These are phyloP conservation scores for Lanistes nyassanus DNA, from an alignment of 1,140 invertebrate species.

Conservation along the genomic window DNA sequence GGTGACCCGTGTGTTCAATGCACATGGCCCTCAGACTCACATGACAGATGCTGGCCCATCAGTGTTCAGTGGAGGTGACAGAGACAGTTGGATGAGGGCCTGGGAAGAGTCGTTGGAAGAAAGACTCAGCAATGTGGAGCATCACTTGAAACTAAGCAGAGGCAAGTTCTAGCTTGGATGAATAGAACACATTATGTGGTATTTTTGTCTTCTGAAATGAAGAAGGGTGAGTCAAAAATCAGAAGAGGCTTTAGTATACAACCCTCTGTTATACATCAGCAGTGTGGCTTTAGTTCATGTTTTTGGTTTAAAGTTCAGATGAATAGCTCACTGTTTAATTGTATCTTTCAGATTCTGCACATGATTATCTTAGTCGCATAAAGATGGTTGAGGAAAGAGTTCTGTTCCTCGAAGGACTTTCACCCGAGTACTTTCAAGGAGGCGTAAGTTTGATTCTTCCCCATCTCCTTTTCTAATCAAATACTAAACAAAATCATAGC, in stretches of 20 bases:
- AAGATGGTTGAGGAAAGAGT: conserved; percentile 19
- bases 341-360: conserved; percentile 15
- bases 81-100: no score
- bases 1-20: conserved; percentile 19
- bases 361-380: conserved; percentile 17
- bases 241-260: no score
- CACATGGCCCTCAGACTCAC: conserved; percentile 23
- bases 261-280: no score
- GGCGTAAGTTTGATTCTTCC: conserved; percentile 3
- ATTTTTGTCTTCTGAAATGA: no score
- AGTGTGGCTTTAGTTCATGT: no score
- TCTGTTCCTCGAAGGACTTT: conserved; percentile 21
- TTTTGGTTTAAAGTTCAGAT: not conserved
- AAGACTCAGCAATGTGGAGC: conserved; percentile 16
- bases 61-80: not conserved
- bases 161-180: not conserved
- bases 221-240: no score
- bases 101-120: conserved; percentile 16
- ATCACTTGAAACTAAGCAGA: conserved; percentile 11
- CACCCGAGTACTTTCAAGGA: conserved; percentile 22
- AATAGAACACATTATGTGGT: no score
- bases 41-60: not conserved
- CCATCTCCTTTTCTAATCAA: no score
- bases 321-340: not conserved
- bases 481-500: no score